Base-by-base conservation (phyloP, 23 tunicate genomes). In the Diplosoma virens region DNA sequence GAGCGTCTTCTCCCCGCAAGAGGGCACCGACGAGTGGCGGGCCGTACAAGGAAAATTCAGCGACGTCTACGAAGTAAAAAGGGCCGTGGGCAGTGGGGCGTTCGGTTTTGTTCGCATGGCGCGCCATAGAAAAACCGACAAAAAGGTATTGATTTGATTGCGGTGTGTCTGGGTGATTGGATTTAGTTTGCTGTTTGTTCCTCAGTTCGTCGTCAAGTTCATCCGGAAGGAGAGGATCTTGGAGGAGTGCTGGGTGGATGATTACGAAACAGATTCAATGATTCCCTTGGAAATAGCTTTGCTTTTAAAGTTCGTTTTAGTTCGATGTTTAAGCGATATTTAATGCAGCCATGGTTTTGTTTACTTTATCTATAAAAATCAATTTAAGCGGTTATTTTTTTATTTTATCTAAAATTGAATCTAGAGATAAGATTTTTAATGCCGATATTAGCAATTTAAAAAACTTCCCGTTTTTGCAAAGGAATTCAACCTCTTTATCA, bases 221-320 rank as follows among this genome's bases (percentile, higher is more conserved):
- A 87, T 87, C 48, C 70, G 82, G 21, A 87, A 87, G 52, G 94
- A 87, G 46, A 81, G 75, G 41, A 82, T 87, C 3, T 34, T 87
- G 77, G 94, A 87, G 14, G 94, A 87, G 53, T 87, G 94, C 68
- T 87, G 86, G 94, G 86, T 87, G 59, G 81, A 81, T 16, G 94
- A 87, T 81, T 76, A 81, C 48, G 86, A 81, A 76, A 30, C 47
- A 28, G 79, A 76, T 65, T 63, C 77, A 0, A 3, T 36, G 71
- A 81, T 87, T 28, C 94, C 94, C 30, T 25, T 81, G 64, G 94
- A 87, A 76, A 76, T 87, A 31, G 71, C 81, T 3, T 71, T 87
- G 1, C 83, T 87, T 1, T 1, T 60, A 9, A 81, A 69, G 94
- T 86, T 48, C 0, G 79, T 67, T n/a, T n/a, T n/a, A n/a, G n/a